Percentiles rank a stretch among this genome's conserved stretches.
phyloP scores from a whole-genome alignment of 2,797 vertebrate species.

The Galago senegalensis region DNA sequence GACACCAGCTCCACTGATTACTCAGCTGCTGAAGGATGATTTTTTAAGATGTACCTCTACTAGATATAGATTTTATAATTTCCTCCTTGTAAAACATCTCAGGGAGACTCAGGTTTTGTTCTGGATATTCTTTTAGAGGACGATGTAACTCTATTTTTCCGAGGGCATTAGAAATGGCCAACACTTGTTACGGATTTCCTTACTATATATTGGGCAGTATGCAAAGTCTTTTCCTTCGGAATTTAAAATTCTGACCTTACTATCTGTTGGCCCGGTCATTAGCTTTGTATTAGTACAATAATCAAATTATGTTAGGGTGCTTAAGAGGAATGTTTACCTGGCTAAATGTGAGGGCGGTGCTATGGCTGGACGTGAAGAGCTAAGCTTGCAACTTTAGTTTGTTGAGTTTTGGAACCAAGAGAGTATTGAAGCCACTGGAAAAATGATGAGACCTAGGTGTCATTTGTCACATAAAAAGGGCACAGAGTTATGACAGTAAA shows the following conservation, averaged over 20 bases:
- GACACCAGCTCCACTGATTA: slow-evolving; percentile 79
- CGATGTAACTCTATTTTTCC: slow-evolving; percentile 26
- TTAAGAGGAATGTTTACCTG: not conserved
- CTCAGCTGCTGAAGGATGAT: slow-evolving; percentile 76
- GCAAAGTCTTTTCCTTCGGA: not conserved
- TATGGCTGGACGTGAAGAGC: not conserved
- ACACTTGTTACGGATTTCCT: not conserved
- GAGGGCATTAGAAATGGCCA: slow-evolving; percentile 1
- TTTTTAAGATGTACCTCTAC: slow-evolving; percentile 65
- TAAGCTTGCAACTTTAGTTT: not conserved
- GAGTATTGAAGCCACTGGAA: not conserved
- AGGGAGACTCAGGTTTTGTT: not conserved
- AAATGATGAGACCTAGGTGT: not conserved
- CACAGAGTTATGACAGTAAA: slow-evolving; percentile 54
- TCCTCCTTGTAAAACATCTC: not conserved
- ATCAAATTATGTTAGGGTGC: not conserved
- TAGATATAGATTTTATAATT: not conserved
- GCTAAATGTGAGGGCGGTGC: slow-evolving; percentile 25
- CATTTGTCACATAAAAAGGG: slow-evolving; percentile 21
- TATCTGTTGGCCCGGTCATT: not conserved
- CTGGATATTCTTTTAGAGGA: not conserved
- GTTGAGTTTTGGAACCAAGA: slow-evolving; percentile 28
- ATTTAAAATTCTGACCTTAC: not conserved
- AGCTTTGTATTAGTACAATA: not conserved
- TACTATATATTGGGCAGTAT: not conserved